Evolutionary conservation across 2,797 vertebrate species (phyloP).

Genomic region (Chaenodraco wilsoni): DNA sequence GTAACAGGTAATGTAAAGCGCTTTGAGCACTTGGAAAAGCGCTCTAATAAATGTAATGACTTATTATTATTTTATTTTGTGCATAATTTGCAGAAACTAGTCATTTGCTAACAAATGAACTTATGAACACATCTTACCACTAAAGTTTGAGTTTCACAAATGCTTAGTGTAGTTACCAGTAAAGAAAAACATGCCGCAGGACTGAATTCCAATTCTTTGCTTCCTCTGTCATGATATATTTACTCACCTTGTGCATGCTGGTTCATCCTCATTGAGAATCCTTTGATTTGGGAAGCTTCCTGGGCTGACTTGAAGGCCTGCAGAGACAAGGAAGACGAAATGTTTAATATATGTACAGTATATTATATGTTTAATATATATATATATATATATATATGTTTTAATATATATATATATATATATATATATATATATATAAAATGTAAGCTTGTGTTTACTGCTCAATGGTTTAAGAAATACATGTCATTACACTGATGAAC

Average conservation of each 20-base stretch:
- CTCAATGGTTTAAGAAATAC: background rate
- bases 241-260: slow-evolving; percentile 49
- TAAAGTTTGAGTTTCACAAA: background rate
- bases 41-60: no score
- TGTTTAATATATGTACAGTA: background rate
- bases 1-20: no score
- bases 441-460: background rate
- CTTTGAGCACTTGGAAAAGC: no score
- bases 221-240: background rate
- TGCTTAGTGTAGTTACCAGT: background rate
- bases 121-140: background rate
- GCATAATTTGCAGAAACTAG: no score
- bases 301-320: slow-evolving; percentile 51
- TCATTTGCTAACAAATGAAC: background rate
- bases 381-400: no score
- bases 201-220: background rate
- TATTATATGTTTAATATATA: no score
- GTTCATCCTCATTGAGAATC: background rate
- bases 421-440: background rate
- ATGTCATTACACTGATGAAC: no score
- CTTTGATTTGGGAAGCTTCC: slow-evolving; percentile 11
- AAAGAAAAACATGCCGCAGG: background rate
- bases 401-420: no score
- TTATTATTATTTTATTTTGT: no score
- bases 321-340: slow-evolving; percentile 2